Conservation (phyloP, 2,797 vertebrate genomes). For the Peromyscus melanophrys region DNA sequence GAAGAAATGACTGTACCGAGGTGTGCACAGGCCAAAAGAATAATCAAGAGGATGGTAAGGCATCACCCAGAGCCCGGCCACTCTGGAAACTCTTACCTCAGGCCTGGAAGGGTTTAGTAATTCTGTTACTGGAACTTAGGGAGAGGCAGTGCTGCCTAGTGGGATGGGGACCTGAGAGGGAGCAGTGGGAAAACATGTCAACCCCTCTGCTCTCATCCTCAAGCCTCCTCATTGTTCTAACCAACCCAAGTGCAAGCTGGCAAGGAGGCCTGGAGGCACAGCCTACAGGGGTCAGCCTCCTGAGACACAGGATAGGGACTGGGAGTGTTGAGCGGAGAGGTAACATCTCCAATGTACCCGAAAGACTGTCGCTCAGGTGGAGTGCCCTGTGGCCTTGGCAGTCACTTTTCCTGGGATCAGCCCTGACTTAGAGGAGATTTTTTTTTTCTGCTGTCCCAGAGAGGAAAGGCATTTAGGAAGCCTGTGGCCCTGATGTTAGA, state of each 20-base stretch:
- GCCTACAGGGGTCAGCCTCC: background rate
- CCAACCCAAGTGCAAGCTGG: slow-evolving; percentile 42
- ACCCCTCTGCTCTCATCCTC: background rate
- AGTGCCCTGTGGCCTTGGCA: slow-evolving; percentile 11
- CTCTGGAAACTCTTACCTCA: background rate
- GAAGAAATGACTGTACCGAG: background rate
- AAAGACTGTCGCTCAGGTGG: background rate
- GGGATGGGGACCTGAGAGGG: background rate
- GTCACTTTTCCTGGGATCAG: slow-evolving; percentile 1
- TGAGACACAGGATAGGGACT: background rate
- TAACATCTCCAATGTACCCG: background rate
- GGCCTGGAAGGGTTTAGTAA: background rate
- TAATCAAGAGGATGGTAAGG: background rate
- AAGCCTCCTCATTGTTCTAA: slow-evolving; percentile 8
- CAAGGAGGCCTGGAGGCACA: background rate
- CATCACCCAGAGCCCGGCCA: background rate
- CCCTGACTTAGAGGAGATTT: background rate
- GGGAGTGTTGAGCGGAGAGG: background rate
- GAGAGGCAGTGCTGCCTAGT: background rate
- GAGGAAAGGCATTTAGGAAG: slow-evolving; percentile 51
- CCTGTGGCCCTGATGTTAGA: background rate
- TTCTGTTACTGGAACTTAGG: background rate
- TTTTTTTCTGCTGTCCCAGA: slow-evolving; percentile 25
- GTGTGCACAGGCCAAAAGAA: background rate
- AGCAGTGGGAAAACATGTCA: background rate